These are phyloP conservation scores for Lepidurus apus DNA, from an alignment of 1,140 invertebrate species.

Conservation along the genomic window DNA sequence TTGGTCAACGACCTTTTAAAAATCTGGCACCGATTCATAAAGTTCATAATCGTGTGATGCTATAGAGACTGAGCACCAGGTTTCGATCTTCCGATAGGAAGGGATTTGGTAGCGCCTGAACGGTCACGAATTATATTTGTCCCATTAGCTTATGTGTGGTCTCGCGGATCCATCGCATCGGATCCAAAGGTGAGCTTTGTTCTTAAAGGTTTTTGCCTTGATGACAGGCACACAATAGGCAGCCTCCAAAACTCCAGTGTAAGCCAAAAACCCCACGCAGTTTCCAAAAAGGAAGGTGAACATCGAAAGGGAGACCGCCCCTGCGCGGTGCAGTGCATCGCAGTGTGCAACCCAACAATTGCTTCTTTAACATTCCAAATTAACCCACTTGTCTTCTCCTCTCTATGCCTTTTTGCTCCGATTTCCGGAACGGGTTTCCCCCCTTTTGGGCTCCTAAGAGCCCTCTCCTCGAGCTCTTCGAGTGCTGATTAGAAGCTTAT, in stretches of 20 bases:
- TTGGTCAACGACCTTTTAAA: not conserved
- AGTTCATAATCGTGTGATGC: too few relatives aligned
- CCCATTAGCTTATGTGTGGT: constrained; percentile 9
- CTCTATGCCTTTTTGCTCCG: not conserved
- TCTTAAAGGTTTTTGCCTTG: constrained; percentile 1
- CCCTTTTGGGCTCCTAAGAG: not conserved
- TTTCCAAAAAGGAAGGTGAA: constrained; percentile 11
- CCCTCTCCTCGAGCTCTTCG: not conserved
- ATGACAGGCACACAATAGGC: constrained; percentile 18
- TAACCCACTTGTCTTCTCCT: constrained; percentile 11
- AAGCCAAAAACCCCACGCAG: constrained; percentile 5
- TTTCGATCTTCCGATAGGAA: not conserved
- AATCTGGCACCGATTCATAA: too few relatives aligned
- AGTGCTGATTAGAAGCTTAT: constrained; percentile 5
- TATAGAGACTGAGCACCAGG: too few relatives aligned
- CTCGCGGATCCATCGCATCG: not conserved
- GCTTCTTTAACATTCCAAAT: constrained; percentile 22
- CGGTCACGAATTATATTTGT: not conserved
- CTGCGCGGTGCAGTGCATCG: constrained; percentile 16
- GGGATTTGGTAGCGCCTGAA: not conserved
- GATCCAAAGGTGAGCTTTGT: constrained; percentile 15
- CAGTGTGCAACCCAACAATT: constrained; percentile 19
- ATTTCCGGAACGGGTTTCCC: not conserved
- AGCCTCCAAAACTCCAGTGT: constrained; percentile 3
- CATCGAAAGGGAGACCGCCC: constrained; percentile 7